These are phyloP conservation scores for Poecile atricapillus DNA, from an alignment of 2,113 vertebrate species.

Conservation along the genomic window DNA sequence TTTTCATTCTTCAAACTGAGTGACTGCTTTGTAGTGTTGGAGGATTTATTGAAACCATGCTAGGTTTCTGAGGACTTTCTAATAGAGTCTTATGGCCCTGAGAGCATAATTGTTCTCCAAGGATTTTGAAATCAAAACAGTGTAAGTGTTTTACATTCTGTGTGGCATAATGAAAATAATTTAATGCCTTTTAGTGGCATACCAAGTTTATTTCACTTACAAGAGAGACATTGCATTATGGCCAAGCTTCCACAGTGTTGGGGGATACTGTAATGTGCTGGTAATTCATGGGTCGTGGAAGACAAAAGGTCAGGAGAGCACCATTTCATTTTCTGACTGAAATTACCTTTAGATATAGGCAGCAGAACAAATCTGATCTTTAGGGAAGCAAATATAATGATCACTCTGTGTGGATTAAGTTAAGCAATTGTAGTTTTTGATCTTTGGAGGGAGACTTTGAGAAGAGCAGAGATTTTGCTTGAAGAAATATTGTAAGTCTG, in stretches of 20 bases:
- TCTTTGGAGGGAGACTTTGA: conserved; percentile 1
- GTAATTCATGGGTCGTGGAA: conserved; percentile 35
- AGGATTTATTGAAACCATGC: conserved; percentile 70
- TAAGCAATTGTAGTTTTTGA: conserved; percentile 35
- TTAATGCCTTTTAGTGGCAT: conserved; percentile 68
- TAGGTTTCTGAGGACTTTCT: conserved; percentile 67
- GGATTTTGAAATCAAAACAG: conserved; percentile 72
- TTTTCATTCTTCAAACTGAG: conserved; percentile 66
- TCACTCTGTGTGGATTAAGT: conserved; percentile 37
- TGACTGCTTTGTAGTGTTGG: conserved; percentile 60
- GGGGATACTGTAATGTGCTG: conserved; percentile 39
- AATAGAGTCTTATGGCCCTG: conserved; percentile 60
- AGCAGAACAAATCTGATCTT: conserved; percentile 52
- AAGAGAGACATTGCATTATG: conserved; percentile 27
- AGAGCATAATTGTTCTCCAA: conserved; percentile 66
- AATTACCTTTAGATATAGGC: conserved; percentile 55
- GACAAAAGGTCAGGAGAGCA: conserved; percentile 61
- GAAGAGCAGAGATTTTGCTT: conserved; percentile 19
- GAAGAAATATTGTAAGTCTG: conserved; percentile 16
- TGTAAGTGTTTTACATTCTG: conserved; percentile 67
- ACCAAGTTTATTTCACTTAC: conserved; percentile 58
- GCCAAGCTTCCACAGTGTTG: conserved; percentile 28
- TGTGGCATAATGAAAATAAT: conserved; percentile 73
- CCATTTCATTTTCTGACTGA: conserved; percentile 63
- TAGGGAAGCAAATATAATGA: not conserved